Base-by-base conservation (phyloP, 2,113 vertebrate species). In the Chaenogobius annularis region DNA sequence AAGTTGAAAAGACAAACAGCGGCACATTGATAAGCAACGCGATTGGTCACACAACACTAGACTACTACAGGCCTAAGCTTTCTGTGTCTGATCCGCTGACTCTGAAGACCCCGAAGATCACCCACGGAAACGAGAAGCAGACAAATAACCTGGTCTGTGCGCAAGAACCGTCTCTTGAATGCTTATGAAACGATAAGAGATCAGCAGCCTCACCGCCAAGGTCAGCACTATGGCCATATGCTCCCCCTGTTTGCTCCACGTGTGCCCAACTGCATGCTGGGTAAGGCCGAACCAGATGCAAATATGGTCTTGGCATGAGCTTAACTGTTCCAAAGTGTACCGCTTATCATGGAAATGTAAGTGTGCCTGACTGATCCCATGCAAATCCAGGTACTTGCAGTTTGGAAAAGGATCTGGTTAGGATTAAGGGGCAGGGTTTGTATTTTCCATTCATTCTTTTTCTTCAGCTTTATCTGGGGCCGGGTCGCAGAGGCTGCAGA, bases 141-240 rank as follows among this genome's bases (percentile, higher is more conserved):
- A 71, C 61, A 72, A 86, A 81, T 62, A 72, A 79, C 35, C 72
- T 75, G 70, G 43, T 78, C 68, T 68, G 77, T 52, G 67, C 68
- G 31, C 67, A 63, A 68, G 65, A 67, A 74, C 17, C 6, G 15
- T 76, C 81, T 82, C 77, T 62, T 72, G 83, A 85, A 82, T 78
- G 20, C 35, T 77, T 88, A 71, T 72, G 46, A 69, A 59, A 63
- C 2, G 11, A 79, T 74, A 62, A 75, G 68, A 72, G 59, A 70
- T 81, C 55, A 61, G 65, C 65, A 71, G 67, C 68, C 40, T 75
- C 20, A 26, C 50, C 47, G 66, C 70, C 77, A 71, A 81, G 72
- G 79, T 83, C 75, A 71, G 59, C 7, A 73, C n/a, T 22, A 66
- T 47, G 58, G 54, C 48, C 72, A 79, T 63, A 65, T 74, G 75